phyloP scores from a whole-genome alignment of 2,888 invertebrate species.

The Dolichopus griseipennis region DNA sequence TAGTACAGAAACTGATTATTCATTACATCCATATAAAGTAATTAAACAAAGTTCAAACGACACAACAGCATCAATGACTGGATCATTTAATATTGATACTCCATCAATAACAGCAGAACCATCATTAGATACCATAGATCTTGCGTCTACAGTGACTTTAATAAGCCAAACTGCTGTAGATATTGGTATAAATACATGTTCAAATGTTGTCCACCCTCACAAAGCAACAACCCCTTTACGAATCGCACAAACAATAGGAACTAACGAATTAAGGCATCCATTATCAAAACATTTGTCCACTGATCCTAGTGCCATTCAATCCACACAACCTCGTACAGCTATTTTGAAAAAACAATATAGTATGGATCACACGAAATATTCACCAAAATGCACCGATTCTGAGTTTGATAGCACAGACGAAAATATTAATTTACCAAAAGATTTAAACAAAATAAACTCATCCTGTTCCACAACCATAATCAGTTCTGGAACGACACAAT shows the following conservation, averaged over 20 bases:
- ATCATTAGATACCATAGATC: constrained; percentile 31
- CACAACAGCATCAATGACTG: constrained; percentile 43
- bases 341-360: constrained; percentile 44
- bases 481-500: not conserved
- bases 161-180: constrained; percentile 34
- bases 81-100: constrained; percentile 43
- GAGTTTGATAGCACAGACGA: constrained; percentile 25
- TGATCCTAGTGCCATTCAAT: constrained; percentile 19
- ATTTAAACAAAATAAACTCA: not conserved
- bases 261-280: constrained; percentile 28
- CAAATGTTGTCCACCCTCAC: constrained; percentile 22
- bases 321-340: constrained; percentile 34
- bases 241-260: constrained; percentile 25
- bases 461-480: constrained; percentile 5
- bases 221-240: constrained; percentile 8
- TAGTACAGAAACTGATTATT: constrained; percentile 43
- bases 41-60: constrained; percentile 45
- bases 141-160: constrained; percentile 33
- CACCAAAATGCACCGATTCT: constrained; percentile 27
- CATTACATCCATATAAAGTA: constrained; percentile 42
- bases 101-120: constrained; percentile 40
- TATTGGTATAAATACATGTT: constrained; percentile 30
- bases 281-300: constrained; percentile 8
- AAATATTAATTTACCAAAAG: not conserved
- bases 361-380: constrained; percentile 40